Evolutionary conservation across 23 tunicate species (phyloP).

Genomic region (Styela clava): DNA sequence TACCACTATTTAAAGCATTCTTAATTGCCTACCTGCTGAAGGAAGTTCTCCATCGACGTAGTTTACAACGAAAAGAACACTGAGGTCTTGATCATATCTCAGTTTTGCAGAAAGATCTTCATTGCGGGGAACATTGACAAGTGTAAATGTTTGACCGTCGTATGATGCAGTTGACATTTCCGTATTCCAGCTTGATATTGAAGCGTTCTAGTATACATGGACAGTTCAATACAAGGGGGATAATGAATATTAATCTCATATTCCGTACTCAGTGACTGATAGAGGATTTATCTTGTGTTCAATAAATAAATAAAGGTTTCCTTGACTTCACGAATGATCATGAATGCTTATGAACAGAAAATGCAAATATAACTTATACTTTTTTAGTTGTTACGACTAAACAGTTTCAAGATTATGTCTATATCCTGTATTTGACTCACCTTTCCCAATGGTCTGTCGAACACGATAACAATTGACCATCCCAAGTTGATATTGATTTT

Average conservation of each 20-base stretch:
- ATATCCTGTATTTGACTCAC: too few relatives aligned
- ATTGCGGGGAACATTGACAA: constrained; percentile 37
- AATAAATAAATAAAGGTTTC: too few relatives aligned
- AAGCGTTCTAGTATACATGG: constrained; percentile 50
- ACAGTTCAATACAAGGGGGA: background rate
- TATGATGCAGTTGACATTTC: constrained; percentile 41
- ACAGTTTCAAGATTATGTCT: too few relatives aligned
- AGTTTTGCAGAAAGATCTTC: constrained; percentile 1
- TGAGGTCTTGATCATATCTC: background rate
- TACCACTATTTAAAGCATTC: too few relatives aligned
- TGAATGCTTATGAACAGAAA: too few relatives aligned
- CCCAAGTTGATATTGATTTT: constrained; percentile 19
- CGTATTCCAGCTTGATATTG: constrained; percentile 50
- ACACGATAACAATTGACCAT: constrained; percentile 59
- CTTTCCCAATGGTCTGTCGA: constrained; percentile 46
- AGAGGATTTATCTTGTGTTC: too few relatives aligned
- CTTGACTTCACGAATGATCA: too few relatives aligned
- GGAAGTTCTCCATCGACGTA: constrained; percentile 47
- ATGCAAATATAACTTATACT: too few relatives aligned
- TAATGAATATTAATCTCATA: background rate
- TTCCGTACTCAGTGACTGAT: too few relatives aligned
- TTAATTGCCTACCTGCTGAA: background rate
- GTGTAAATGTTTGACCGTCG: constrained; percentile 39
- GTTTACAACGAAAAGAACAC: constrained; percentile 40
- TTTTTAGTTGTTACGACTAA: too few relatives aligned